Conservation (phyloP, 2,113 vertebrate genomes). For the Nematolebias whitei region DNA sequence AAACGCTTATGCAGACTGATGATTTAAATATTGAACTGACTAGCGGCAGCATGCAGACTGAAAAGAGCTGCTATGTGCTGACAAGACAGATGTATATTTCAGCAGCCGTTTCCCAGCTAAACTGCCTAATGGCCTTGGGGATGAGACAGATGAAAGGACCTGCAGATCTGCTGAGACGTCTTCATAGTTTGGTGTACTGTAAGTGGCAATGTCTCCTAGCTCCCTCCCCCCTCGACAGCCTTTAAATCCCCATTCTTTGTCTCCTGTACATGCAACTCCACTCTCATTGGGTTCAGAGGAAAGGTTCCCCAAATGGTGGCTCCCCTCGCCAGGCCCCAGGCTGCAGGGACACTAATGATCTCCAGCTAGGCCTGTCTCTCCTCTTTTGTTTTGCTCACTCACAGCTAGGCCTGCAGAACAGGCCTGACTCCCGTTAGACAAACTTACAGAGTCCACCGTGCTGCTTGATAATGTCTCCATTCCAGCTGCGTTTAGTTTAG, state of each 20-base stretch:
- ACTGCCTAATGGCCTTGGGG: slow-evolving; percentile 74
- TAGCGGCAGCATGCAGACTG: slow-evolving; percentile 45
- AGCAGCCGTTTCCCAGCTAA: slow-evolving; percentile 76
- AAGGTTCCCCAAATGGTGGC: slow-evolving; percentile 50
- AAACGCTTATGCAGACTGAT: slow-evolving; percentile 66
- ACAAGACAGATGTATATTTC: slow-evolving; percentile 80
- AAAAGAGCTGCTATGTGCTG: slow-evolving; percentile 63
- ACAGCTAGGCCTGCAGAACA: slow-evolving; percentile 43
- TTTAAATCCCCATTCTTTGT: slow-evolving; percentile 6
- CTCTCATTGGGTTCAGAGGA: slow-evolving; percentile 54
- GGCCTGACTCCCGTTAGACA: slow-evolving; percentile 13
- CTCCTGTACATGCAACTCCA: slow-evolving; percentile 26
- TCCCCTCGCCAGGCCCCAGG: slow-evolving; percentile 53
- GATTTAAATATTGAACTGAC: slow-evolving; percentile 78
- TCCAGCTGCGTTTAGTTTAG: slow-evolving; percentile 20
- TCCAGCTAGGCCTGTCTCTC: slow-evolving; percentile 66
- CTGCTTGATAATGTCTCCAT: slow-evolving; percentile 1
- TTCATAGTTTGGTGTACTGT: slow-evolving; percentile 45
- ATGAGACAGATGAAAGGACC: slow-evolving; percentile 66
- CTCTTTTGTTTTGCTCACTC: slow-evolving; percentile 59
- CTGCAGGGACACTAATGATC: slow-evolving; percentile 65
- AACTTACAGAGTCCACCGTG: slow-evolving; percentile 5
- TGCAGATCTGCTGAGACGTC: slow-evolving; percentile 61
- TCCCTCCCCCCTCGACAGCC: slow-evolving; percentile 3
- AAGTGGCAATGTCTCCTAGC: slow-evolving; percentile 38